phyloP scores from a whole-genome alignment of 2,888 invertebrate species.

The Polia nebulosa region DNA sequence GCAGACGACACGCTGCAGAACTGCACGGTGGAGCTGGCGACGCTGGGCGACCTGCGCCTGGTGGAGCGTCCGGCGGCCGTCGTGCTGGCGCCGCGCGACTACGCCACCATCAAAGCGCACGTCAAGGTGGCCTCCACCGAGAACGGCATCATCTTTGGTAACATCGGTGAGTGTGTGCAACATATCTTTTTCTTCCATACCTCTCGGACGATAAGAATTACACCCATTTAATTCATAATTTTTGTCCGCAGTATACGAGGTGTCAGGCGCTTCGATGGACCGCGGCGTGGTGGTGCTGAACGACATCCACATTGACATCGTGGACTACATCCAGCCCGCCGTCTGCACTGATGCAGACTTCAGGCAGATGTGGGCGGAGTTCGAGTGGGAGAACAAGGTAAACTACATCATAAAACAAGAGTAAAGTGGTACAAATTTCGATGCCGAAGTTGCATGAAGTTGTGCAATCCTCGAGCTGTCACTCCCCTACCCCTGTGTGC shows the following conservation, averaged over 20 bases:
- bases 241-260: slow-evolving; percentile 96
- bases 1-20: slow-evolving; percentile 98
- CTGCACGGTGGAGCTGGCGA: slow-evolving; percentile 99
- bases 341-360: slow-evolving; percentile 98
- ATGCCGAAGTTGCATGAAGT: too few relatives aligned
- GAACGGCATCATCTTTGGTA: slow-evolving; percentile 99
- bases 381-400: slow-evolving; percentile 99
- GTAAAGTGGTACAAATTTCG: too few relatives aligned
- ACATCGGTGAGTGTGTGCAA: slow-evolving; percentile 96
- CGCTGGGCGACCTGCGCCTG: slow-evolving; percentile 98
- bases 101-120: slow-evolving; percentile 99
- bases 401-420: neutral
- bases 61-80: slow-evolving; percentile 99
- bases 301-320: slow-evolving; percentile 99
- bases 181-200: too few relatives aligned
- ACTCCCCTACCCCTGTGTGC: too few relatives aligned
- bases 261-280: slow-evolving; percentile 97
- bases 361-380: slow-evolving; percentile 99
- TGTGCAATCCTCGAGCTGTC: too few relatives aligned
- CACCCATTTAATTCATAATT: neutral
- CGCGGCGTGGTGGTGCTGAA: slow-evolving; percentile 99
- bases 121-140: slow-evolving; percentile 99
- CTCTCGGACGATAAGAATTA: too few relatives aligned
- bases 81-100: slow-evolving; percentile 99
- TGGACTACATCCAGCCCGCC: slow-evolving; percentile 99